These are phyloP conservation scores for Drosophila tsacasi DNA, from an alignment of 1,140 invertebrate species.

Conservation along the genomic window DNA sequence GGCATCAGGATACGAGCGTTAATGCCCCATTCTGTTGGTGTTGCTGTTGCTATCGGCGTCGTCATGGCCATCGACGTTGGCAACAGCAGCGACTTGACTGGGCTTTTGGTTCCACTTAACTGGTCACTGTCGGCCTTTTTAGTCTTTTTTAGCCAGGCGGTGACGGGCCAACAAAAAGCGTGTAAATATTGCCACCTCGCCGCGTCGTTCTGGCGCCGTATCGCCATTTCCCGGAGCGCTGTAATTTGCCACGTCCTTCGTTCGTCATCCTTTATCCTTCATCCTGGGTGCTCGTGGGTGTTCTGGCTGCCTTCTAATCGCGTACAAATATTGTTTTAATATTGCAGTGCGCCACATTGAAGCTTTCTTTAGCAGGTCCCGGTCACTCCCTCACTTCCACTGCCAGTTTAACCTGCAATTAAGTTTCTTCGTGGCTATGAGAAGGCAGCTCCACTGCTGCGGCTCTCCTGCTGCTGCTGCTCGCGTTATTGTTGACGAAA, in stretches of 20 bases:
- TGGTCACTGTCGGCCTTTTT: conserved; percentile 56
- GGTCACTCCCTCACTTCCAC: conserved; percentile 2
- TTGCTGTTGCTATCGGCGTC: conserved; percentile 33
- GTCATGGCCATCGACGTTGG: conserved; percentile 52
- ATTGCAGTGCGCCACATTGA: conserved; percentile 48
- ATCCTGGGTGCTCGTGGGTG: conserved; percentile 22
- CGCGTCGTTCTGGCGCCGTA: conserved; percentile 62
- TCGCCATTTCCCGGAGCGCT: conserved; percentile 47
- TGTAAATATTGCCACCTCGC: conserved; percentile 74
- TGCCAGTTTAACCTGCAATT: conserved; percentile 68
- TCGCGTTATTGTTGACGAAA: conserved; percentile 60
- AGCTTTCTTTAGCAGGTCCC: conserved; percentile 33
- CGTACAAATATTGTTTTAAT: conserved; percentile 77
- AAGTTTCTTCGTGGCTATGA: conserved; percentile 52
- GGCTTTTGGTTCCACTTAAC: conserved; percentile 50
- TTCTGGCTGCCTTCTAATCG: conserved; percentile 55
- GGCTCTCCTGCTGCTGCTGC: neutral
- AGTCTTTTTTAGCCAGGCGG: conserved; percentile 42
- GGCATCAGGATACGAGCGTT: conserved; percentile 31
- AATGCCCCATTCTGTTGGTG: conserved; percentile 35
- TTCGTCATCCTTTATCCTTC: conserved; percentile 24
- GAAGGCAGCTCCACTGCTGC: conserved; percentile 5
- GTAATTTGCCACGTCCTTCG: conserved; percentile 49
- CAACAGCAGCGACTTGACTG: conserved; percentile 47
- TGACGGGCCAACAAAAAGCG: conserved; percentile 54